These are phyloP conservation scores for Lysandra bellargus DNA, from an alignment of 2,888 invertebrate genomes.

Conservation along the genomic window DNA sequence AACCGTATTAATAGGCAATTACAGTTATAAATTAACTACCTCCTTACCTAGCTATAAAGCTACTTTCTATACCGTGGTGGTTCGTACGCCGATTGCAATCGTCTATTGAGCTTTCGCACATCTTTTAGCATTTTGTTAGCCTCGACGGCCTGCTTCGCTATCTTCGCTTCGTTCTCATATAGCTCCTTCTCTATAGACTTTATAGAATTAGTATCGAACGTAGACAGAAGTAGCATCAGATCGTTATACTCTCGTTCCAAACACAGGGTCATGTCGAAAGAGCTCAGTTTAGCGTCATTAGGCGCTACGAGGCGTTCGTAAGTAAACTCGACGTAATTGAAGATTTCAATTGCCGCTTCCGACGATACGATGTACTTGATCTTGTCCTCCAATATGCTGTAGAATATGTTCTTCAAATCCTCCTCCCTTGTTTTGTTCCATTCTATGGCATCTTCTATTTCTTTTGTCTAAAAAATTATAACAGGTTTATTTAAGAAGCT, in stretches of 20 bases:
- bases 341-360: constrained; percentile 80
- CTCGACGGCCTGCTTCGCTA: constrained; percentile 60
- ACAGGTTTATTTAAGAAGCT: neutral
- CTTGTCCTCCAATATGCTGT: constrained; percentile 60
- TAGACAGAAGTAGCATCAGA: constrained; percentile 65
- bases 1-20: no score
- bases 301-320: constrained; percentile 82
- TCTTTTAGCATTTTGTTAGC: constrained; percentile 66
- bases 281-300: constrained; percentile 81
- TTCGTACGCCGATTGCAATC: constrained; percentile 66
- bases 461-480: constrained; percentile 54
- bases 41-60: neutral
- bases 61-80: constrained; percentile 47
- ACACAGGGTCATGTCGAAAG: constrained; percentile 81
- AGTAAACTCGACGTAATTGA: constrained; percentile 83
- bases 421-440: constrained; percentile 58
- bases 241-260: constrained; percentile 78
- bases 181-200: constrained; percentile 67
- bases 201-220: constrained; percentile 60
- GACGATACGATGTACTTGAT: constrained; percentile 80
- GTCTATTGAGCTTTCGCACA: constrained; percentile 65
- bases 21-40: neutral
- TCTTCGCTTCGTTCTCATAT: constrained; percentile 57
- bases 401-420: constrained; percentile 65
- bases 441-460: constrained; percentile 56